Evolutionary conservation across 2,797 vertebrate species (phyloP).

Genomic region (Diceros bicornis): DNA sequence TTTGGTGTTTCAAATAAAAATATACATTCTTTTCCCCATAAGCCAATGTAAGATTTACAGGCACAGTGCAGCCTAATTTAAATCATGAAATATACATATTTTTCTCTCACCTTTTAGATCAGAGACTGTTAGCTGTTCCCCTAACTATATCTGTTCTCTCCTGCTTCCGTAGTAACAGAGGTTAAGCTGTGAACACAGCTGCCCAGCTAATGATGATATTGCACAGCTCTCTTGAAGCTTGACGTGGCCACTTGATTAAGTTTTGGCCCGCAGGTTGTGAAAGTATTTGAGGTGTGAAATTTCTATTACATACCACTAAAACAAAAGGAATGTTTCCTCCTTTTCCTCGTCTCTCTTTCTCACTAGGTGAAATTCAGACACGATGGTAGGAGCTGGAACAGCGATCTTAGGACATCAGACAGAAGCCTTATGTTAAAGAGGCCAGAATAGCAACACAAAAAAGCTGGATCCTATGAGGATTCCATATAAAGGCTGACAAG

Average conservation of each 20-base stretch:
- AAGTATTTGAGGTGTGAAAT: neutral
- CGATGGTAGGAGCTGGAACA: neutral
- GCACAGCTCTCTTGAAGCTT: neutral
- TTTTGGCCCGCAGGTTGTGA: neutral
- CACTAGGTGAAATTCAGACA: neutral
- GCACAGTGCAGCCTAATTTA: neutral
- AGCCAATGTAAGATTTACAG: conserved; percentile 2
- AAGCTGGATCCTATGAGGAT: neutral
- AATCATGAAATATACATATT: neutral
- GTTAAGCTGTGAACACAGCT: neutral
- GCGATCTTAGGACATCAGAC: neutral
- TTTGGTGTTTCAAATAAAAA: conserved; percentile 52
- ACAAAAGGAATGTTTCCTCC: neutral
- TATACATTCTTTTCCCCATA: neutral
- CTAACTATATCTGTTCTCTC: neutral
- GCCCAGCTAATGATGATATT: neutral
- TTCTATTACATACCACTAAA: neutral
- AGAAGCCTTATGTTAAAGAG: neutral
- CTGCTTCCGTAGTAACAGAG: neutral
- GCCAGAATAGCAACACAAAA: neutral
- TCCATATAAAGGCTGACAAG: neutral
- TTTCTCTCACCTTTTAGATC: neutral
- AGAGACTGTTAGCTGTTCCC: neutral
- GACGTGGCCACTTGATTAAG: neutral
- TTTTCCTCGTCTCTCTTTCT: neutral